These are phyloP conservation scores for Cheilosia scutellata DNA, from an alignment of 2,888 invertebrate genomes.

Conservation along the genomic window DNA sequence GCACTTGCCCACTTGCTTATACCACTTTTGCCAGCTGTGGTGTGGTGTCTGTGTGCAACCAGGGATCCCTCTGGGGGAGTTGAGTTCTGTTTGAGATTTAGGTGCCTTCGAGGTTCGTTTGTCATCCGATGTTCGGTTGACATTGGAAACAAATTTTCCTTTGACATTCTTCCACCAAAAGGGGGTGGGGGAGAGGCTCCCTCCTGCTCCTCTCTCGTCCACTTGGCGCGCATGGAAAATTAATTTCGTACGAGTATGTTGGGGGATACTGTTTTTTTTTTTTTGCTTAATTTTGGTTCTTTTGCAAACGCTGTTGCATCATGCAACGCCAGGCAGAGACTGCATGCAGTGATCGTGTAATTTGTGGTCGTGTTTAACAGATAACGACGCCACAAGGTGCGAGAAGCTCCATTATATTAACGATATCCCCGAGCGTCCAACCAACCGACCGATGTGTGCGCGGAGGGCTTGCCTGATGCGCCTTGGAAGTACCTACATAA, in stretches of 20 bases:
- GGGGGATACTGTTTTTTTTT: neutral
- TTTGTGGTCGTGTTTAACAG: slow-evolving; percentile 73
- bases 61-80: slow-evolving; percentile 56
- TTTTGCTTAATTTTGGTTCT: slow-evolving; percentile 28
- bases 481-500: slow-evolving; percentile 23
- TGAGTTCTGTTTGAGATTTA: slow-evolving; percentile 67
- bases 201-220: slow-evolving; percentile 24
- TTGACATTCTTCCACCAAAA: slow-evolving; percentile 61
- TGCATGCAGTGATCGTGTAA: slow-evolving; percentile 71
- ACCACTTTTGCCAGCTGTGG: slow-evolving; percentile 22
- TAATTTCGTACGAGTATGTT: slow-evolving; percentile 18
- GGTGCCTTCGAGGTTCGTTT: slow-evolving; percentile 71
- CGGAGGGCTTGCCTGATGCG: neutral
- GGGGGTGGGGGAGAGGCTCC: slow-evolving; percentile 1
- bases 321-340: slow-evolving; percentile 55
- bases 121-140: slow-evolving; percentile 72
- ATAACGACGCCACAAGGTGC: slow-evolving; percentile 74
- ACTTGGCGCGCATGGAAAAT: slow-evolving; percentile 46
- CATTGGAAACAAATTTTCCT: slow-evolving; percentile 72
- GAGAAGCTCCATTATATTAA: slow-evolving; percentile 66
- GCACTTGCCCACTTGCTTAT: slow-evolving; percentile 27
- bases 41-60: slow-evolving; percentile 19
- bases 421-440: slow-evolving; percentile 44
- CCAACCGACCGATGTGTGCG: neutral
- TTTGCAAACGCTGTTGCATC: slow-evolving; percentile 48